These are phyloP conservation scores for Lissocephala sabroskyi DNA, from an alignment of 2,888 invertebrate genomes.

Conservation along the genomic window DNA sequence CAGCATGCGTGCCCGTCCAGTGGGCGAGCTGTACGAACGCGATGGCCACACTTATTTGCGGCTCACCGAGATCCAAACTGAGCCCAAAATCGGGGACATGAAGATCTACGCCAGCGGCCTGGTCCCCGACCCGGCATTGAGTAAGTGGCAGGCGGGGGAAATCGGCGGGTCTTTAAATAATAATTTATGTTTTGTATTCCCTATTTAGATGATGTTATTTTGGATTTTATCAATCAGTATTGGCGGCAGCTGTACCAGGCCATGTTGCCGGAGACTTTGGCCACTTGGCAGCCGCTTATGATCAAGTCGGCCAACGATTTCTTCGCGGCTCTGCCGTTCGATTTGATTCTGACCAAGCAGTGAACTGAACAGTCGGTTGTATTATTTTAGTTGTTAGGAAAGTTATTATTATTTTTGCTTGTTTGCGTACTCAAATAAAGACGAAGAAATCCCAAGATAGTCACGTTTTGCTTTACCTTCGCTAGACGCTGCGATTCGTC, in stretches of 20 bases:
- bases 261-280: slow-evolving; percentile 72
- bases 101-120: slow-evolving; percentile 76
- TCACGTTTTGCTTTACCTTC: too few species aligned
- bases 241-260: slow-evolving; percentile 75
- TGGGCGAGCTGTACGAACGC: slow-evolving; percentile 75
- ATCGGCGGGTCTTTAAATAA: too few species aligned
- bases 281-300: slow-evolving; percentile 67
- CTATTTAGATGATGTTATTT: slow-evolving; percentile 56
- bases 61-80: slow-evolving; percentile 76
- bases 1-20: slow-evolving; percentile 75
- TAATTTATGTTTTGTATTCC: too few species aligned
- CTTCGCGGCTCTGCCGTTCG: slow-evolving; percentile 67
- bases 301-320: slow-evolving; percentile 65
- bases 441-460: too few species aligned
- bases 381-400: background rate
- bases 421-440: slow-evolving; percentile 12
- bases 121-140: slow-evolving; percentile 77
- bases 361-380: slow-evolving; percentile 12
- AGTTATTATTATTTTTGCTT: background rate
- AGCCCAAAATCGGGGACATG: slow-evolving; percentile 79
- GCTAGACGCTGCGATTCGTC: too few species aligned
- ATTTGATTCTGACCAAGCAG: slow-evolving; percentile 58
- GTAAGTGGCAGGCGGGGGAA: too few species aligned
- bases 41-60: slow-evolving; percentile 75
- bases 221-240: slow-evolving; percentile 75